Percentiles rank a stretch among this genome's conserved stretches.
Evolutionary conservation across 2,888 invertebrate genomes (phyloP).

Genomic region (Ochropleura plecta): DNA sequence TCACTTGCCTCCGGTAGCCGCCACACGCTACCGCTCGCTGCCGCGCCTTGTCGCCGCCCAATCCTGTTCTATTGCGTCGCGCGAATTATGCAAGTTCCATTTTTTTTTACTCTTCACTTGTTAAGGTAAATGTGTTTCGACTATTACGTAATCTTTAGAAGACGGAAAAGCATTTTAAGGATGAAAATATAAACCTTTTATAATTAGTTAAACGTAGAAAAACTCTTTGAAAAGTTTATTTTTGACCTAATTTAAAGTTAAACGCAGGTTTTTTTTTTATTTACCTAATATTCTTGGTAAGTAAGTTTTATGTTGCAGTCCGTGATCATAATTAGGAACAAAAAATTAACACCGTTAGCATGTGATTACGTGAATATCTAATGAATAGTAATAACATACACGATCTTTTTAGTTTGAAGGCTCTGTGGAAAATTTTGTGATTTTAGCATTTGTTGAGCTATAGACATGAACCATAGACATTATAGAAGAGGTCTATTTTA

Average conservation of each 20-base stretch:
- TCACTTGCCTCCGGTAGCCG: conserved; percentile 71
- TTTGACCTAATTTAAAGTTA: background rate
- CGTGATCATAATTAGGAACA: conserved; percentile 35
- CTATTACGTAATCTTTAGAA: conserved; percentile 25
- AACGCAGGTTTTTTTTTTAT: background rate
- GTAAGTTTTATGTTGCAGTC: conserved; percentile 1
- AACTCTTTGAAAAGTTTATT: background rate
- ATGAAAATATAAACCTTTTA: conserved; percentile 1
- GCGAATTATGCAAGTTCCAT: conserved; percentile 56
- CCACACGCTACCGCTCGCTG: conserved; percentile 70
- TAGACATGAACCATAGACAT: background rate
- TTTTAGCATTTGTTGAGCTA: conserved; percentile 6
- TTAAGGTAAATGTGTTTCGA: conserved; percentile 26
- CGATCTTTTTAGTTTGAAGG: conserved; percentile 41
- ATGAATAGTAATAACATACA: conserved; percentile 49
- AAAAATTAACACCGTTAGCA: conserved; percentile 40
- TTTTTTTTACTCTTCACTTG: conserved; percentile 26
- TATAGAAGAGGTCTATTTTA: background rate
- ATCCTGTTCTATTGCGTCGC: conserved; percentile 82
- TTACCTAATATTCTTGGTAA: background rate
- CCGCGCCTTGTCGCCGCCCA: conserved; percentile 73
- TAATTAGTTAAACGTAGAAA: background rate
- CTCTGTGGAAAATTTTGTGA: conserved; percentile 44
- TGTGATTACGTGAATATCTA: conserved; percentile 44
- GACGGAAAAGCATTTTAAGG: background rate